Evolutionary conservation across 2,113 vertebrate species (phyloP).

Genomic region (Callocephalon fimbriatum): DNA sequence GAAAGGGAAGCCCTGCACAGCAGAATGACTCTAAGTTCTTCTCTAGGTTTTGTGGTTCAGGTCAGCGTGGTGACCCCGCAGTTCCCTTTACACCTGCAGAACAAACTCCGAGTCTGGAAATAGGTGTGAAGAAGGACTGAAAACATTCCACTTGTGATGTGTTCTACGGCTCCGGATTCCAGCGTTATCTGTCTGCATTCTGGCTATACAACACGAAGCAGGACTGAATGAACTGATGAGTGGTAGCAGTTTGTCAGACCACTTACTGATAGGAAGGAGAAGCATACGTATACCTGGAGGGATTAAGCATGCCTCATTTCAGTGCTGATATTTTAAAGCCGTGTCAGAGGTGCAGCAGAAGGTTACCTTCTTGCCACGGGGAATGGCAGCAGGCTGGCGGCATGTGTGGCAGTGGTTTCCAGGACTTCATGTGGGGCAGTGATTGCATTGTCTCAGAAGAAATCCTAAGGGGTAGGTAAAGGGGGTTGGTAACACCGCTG

Average conservation of each 20-base stretch:
- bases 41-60: neutral
- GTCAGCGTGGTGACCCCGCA: neutral
- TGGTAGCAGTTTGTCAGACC: neutral
- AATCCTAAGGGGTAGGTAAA: conserved; percentile 22
- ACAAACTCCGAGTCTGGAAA: neutral
- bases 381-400: neutral
- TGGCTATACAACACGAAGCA: neutral
- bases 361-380: conserved; percentile 8
- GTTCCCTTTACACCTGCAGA: neutral
- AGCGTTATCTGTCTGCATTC: neutral
- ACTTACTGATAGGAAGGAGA: neutral
- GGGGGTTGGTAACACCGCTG: neutral
- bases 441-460: conserved; percentile 30
- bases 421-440: neutral
- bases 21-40: neutral
- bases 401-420: conserved; percentile 1
- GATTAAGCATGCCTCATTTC: neutral
- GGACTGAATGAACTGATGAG: neutral
- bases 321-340: neutral
- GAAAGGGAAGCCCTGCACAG: neutral
- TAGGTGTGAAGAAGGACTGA: neutral
- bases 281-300: neutral
- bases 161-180: neutral
- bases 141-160: neutral
- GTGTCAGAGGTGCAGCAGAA: conserved; percentile 14